phyloP scores from a whole-genome alignment of 2,113 vertebrate species.

The Pelmatolapia mariae region DNA sequence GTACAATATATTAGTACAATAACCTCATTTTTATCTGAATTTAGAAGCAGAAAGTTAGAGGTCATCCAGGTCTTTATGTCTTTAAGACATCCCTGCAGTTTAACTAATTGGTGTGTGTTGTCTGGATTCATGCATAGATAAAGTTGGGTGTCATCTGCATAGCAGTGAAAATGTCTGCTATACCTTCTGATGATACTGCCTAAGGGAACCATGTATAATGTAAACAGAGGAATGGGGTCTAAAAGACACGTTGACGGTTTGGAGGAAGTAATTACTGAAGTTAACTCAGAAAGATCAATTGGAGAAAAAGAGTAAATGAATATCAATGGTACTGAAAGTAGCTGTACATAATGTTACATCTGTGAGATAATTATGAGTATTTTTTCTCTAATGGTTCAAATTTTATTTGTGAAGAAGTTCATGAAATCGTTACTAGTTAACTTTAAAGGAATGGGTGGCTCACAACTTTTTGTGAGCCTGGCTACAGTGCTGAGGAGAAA shows the following conservation, averaged over 20 bases:
- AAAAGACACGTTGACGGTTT: background rate
- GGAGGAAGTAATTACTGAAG: background rate
- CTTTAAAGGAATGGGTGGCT: background rate
- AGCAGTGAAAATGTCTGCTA: background rate
- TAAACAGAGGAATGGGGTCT: background rate
- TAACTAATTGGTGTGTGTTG: background rate
- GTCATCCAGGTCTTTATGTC: background rate
- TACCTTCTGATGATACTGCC: background rate
- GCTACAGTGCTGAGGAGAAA: background rate
- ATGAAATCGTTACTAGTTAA: background rate
- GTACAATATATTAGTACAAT: background rate
- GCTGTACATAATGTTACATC: background rate
- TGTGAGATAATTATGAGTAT: background rate
- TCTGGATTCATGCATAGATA: background rate
- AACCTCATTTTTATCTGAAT: background rate
- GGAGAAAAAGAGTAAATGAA: background rate
- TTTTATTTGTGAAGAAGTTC: background rate
- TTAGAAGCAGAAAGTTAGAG: background rate
- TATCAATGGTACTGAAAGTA: background rate
- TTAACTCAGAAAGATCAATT: background rate
- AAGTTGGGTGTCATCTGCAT: background rate
- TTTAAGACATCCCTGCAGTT: background rate
- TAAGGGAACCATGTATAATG: background rate
- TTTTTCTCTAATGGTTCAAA: background rate
- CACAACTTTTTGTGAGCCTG: background rate